These are phyloP conservation scores for Amorpha juglandis DNA, from an alignment of 2,888 invertebrate genomes.

Conservation along the genomic window DNA sequence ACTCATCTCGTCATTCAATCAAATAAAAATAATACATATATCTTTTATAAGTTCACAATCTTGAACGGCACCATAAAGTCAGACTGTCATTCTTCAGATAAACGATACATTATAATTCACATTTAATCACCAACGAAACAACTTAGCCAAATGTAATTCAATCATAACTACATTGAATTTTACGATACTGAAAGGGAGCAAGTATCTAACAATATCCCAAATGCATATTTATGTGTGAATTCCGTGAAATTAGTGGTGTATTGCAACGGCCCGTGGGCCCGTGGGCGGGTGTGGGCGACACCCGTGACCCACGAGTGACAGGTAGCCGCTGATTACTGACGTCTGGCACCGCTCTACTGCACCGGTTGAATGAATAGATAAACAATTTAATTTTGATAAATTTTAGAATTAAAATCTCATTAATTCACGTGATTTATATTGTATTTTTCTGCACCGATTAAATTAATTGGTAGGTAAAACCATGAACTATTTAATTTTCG, in stretches of 20 bases:
- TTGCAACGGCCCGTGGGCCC: constrained; percentile 28
- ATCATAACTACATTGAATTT: constrained; percentile 18
- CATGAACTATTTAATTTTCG: too few species aligned
- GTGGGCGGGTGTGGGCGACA: constrained; percentile 36
- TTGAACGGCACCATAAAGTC: too few species aligned
- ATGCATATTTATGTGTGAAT: constrained; percentile 23
- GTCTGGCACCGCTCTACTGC: background rate
- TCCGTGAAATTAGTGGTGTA: constrained; percentile 20
- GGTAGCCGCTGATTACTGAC: constrained; percentile 23
- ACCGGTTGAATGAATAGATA: background rate
- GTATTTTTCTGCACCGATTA: too few species aligned
- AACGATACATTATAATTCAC: background rate
- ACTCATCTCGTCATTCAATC: too few species aligned
- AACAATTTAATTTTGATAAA: too few species aligned
- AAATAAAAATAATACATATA: too few species aligned
- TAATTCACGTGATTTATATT: too few species aligned
- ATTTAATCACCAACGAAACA: constrained; percentile 3
- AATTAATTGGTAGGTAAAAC: too few species aligned
- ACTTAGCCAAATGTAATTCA: constrained; percentile 7
- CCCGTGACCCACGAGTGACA: constrained; percentile 37
- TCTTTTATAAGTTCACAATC: too few species aligned
- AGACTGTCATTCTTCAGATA: background rate
- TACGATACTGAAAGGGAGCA: constrained; percentile 10
- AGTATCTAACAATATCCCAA: constrained; percentile 17
- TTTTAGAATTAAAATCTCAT: too few species aligned